phyloP scores from a whole-genome alignment of 1,140 invertebrate genomes.

The Drosophila hydei region DNA sequence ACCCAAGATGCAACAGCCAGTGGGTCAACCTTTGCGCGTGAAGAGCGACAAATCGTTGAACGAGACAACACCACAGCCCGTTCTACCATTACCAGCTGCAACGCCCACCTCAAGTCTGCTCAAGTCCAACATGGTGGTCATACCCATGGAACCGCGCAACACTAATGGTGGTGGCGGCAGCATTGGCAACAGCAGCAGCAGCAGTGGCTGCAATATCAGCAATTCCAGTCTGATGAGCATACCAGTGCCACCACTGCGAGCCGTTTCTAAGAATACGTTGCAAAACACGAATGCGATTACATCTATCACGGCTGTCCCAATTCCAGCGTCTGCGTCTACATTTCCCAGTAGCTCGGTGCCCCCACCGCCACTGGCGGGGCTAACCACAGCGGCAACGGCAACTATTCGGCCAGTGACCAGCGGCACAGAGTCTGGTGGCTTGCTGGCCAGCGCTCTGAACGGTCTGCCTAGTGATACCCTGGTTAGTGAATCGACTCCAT shows the following conservation, averaged over 20 bases:
- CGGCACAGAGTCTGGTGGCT: conserved; percentile 13
- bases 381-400: conserved; percentile 39
- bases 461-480: conserved; percentile 44
- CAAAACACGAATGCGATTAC: conserved; percentile 17
- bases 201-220: conserved; percentile 24
- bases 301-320: conserved; percentile 5
- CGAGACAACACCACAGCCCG: conserved; percentile 5
- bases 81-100: not conserved
- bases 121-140: conserved; percentile 77
- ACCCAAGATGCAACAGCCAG: conserved; percentile 13
- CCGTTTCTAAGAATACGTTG: conserved; percentile 68
- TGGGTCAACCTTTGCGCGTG: conserved; percentile 30
- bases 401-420: conserved; percentile 7
- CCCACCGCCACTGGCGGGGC: conserved; percentile 68
- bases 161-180: conserved; percentile 7
- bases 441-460: conserved; percentile 59
- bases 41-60: conserved; percentile 44
- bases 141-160: conserved; percentile 59
- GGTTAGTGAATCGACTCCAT: conserved; percentile 25
- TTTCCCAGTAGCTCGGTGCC: conserved; percentile 8
- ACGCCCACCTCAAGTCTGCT: conserved; percentile 56
- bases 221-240: conserved; percentile 57
- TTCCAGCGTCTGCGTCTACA: not conserved
- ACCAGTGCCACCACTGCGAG: conserved; percentile 72
- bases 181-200: not conserved